phyloP scores from a whole-genome alignment of 2,797 vertebrate genomes.

The Parauchenoglanis punctatus region DNA sequence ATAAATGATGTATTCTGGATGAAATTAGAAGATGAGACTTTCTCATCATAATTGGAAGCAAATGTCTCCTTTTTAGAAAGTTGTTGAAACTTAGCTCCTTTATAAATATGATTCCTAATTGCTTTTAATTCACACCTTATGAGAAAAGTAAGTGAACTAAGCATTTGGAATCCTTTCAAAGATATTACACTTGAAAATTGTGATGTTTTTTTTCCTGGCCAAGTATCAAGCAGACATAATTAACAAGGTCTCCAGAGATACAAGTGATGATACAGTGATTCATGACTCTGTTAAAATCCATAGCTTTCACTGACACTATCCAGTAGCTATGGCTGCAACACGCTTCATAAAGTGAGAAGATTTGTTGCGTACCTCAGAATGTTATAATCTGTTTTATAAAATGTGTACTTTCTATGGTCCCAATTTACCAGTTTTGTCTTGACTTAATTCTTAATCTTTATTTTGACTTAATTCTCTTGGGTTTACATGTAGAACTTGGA shows the following conservation, averaged over 20 bases:
- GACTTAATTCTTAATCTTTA: constrained; percentile 13
- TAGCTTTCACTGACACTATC: constrained; percentile 20
- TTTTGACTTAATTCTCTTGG: neutral
- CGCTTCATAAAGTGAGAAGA: neutral
- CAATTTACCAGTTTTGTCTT: neutral
- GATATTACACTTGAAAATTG: constrained; percentile 39
- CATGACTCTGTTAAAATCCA: constrained; percentile 19
- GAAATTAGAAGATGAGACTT: constrained; percentile 45
- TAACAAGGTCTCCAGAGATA: constrained; percentile 41
- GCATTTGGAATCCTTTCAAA: constrained; percentile 41
- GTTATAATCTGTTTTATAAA: neutral
- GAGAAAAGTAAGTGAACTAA: constrained; percentile 48
- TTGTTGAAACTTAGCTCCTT: constrained; percentile 42
- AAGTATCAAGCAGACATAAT: constrained; percentile 40
- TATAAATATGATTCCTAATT: constrained; percentile 56
- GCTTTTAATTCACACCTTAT: constrained; percentile 57
- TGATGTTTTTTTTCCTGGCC: constrained; percentile 26
- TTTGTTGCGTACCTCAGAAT: neutral
- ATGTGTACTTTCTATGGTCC: neutral
- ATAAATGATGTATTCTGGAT: constrained; percentile 49
- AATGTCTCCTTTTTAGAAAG: constrained; percentile 53
- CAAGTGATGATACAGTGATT: constrained; percentile 38
- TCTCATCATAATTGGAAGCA: constrained; percentile 58
- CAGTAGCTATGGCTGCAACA: constrained; percentile 19
- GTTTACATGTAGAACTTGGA: constrained; percentile 16